Evolutionary conservation across 2,888 invertebrate genomes (phyloP), one percentile per base, ranked within the genome.

Genomic region (Cephonodes hylas): DNA sequence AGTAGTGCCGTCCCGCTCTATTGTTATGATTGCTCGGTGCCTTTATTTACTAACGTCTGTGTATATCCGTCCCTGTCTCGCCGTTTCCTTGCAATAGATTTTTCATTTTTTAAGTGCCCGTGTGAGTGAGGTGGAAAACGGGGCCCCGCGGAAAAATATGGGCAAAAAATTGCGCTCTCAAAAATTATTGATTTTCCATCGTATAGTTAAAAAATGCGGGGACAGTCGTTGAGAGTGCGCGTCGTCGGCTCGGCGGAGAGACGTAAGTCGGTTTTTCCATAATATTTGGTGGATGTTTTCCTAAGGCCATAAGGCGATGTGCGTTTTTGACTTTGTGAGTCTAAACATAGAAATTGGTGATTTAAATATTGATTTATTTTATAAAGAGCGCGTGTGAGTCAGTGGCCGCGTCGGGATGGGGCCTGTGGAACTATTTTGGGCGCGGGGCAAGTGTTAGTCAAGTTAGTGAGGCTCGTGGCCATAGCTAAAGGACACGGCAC

Each of bases 101-200:
- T 91, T 91, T 88, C 90, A 90, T 89, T 90, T 91, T 38, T 88
- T 88, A 87, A 82, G 86, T 83, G 79, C 76, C 80, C 76, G 84
- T 77, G 80, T 80, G 88, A 83, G 89, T 84, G 87, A 87, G 81
- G 76, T 78, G 86, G 82, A 83, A 81, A 79, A 80, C 79, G 78
- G 82, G 83, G 83, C 81, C 84, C 84, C 78, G 76, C 79, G 86
- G 87, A 89, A 91, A 90, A 90, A 89, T 90, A 91, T 89, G 88
- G 89, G 88, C 89, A 90, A 80, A 80, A 80, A 85, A 83, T 80
- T 79, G 86, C 85, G 80, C 86, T 86, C 85, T 85, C 88, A 89
- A 90, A 91, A 90, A 86, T 86, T 92, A 93, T 92, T 92, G 92
- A 92, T 92, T 90, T 91, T 91, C 80, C 86, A 85, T 86, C 86